phyloP scores from a whole-genome alignment of 2,113 vertebrate genomes.

The Hippolais icterina region DNA sequence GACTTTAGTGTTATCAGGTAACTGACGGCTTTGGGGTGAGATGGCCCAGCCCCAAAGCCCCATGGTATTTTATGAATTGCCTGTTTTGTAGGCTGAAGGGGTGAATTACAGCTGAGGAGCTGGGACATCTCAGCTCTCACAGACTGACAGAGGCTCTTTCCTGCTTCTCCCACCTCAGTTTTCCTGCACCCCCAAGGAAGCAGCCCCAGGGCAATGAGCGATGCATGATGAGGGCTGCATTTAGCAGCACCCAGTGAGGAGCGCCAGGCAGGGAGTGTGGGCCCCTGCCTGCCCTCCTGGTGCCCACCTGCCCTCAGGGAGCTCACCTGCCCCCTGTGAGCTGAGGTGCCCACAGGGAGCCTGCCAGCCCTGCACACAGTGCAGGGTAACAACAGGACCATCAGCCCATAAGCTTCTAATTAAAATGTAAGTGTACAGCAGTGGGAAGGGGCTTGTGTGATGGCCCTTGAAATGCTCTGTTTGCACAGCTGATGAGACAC shows the following conservation, averaged over 20 bases:
- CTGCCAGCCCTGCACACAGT: neutral
- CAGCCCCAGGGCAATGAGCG: rapidly evolving
- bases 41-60: neutral
- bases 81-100: neutral
- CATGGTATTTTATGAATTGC: neutral
- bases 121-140: neutral
- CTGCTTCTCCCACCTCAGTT: neutral
- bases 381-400: neutral
- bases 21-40: neutral
- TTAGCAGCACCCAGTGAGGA: neutral
- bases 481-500: neutral
- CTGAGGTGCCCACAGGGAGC: neutral
- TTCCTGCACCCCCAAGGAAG: neutral
- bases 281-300: neutral
- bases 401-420: neutral
- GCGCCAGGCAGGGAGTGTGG: rapidly evolving
- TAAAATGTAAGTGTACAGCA: neutral
- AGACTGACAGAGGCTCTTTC: neutral
- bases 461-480: neutral
- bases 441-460: neutral
- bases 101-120: neutral
- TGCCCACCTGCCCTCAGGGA: neutral
- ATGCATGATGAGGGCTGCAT: rapidly evolving
- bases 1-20: neutral
- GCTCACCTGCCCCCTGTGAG: too few relatives aligned